Evolutionary conservation across 2,113 vertebrate species (phyloP).

Genomic region (Potamarius usumacintae): DNA sequence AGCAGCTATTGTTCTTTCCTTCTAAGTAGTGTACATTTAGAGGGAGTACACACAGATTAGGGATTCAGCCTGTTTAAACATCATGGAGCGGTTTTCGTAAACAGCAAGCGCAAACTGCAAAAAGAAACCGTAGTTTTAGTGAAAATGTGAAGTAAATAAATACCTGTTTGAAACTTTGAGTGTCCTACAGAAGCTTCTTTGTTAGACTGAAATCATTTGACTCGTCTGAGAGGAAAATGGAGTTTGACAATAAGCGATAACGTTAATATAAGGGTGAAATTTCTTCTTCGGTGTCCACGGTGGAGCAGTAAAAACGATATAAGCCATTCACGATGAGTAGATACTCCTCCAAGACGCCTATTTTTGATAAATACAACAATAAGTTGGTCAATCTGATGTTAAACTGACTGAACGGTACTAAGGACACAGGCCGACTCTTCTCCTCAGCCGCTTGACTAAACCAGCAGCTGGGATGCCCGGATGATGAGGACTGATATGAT

Average conservation of each 20-base stretch:
- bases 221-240: constrained; percentile 10
- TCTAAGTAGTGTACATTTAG: background rate
- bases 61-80: background rate
- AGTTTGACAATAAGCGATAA: background rate
- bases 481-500: background rate
- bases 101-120: background rate
- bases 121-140: too few species aligned
- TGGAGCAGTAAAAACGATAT: constrained; percentile 36
- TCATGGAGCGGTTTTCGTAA: background rate
- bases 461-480: background rate
- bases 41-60: background rate
- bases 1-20: background rate
- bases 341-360: background rate
- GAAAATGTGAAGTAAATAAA: background rate
- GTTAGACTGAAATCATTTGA: constrained; percentile 31
- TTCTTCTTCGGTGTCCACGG: constrained; percentile 39
- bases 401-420: background rate
- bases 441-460: background rate
- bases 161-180: background rate
- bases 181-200: background rate
- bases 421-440: background rate
- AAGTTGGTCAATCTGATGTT: background rate
- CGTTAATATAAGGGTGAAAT: constrained; percentile 37
- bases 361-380: background rate
- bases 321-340: constrained; percentile 67